Base-by-base conservation (phyloP, 2,888 invertebrate species). In the Drosophila mercatorum region DNA sequence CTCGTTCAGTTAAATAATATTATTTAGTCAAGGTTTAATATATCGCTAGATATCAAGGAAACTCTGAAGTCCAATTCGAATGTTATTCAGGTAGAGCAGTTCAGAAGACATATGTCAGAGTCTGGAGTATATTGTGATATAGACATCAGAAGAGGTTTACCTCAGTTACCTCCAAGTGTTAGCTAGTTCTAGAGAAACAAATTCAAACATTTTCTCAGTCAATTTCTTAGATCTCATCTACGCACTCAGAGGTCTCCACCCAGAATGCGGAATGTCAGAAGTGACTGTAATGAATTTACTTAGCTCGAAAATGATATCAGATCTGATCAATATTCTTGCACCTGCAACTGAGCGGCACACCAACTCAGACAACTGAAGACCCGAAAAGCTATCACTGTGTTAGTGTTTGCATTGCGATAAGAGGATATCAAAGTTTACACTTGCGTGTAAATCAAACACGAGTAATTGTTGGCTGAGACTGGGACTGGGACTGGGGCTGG, bases 361-460 rank as follows among this genome's bases (percentile, higher is more conserved):
- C 63, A 62, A 80, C 38, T 61, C 36, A 59, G 52, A 68, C 72
- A 72, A 56, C 52, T 52, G 57, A 67, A 68, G 75, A 72, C 56
- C 66, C 59, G n/a, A 55, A 51, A 58, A 66, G 57, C 64, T 66
- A 59, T 63, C 53, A 60, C 61, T 69, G 66, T 58, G 34, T 49
- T 43, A 43, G 55, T 77, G 61, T 80, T 77, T 78, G 67, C 47
- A n/a, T 59, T 65, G 34, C 47, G 83, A 83, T 83, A 83, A 75
- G 77, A 75, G 77, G 52, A 53, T 70, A 77, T 55, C 69, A 60
- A 12, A 61, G 72, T 75, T 68, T 69, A 53, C 57, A 74, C 64
- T 62, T 65, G 72, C 41, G 72, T 65, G 63, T 68, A 72, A 75
- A 74, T 75, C 80, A 82, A 82, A 80, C 75, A 78, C 58, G 57